These are phyloP conservation scores for Anser brachyrhynchus DNA, from an alignment of 2,113 vertebrate genomes.

Conservation along the genomic window DNA sequence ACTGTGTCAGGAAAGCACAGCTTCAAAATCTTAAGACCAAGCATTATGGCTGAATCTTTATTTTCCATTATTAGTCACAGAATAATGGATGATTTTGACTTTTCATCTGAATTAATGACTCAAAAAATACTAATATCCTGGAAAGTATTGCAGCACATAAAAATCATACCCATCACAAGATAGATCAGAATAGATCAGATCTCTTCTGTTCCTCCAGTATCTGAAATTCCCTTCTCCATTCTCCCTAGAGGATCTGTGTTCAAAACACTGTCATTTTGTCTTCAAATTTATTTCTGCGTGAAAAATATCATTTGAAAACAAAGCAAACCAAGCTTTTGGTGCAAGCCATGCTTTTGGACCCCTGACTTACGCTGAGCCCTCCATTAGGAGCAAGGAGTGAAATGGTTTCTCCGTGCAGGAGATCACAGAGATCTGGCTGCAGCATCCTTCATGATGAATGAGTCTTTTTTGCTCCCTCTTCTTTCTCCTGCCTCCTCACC, in stretches of 20 bases:
- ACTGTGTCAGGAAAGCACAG: neutral
- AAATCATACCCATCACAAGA: neutral
- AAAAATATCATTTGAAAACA: neutral
- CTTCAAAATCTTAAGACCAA: neutral
- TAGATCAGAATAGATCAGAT: neutral
- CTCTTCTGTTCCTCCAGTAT: neutral
- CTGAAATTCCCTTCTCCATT: neutral
- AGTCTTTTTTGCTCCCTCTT: neutral
- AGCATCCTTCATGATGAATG: neutral
- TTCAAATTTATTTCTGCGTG: neutral
- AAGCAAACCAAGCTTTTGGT: neutral
- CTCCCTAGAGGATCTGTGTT: neutral
- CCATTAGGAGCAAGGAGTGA: neutral
- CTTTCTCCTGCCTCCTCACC: neutral
- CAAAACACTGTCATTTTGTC: neutral
- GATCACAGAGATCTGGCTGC: neutral
- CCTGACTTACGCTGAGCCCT: neutral
- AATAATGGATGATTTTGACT: neutral
- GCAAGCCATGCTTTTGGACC: neutral
- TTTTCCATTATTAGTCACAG: neutral
- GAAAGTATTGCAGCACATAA: neutral
- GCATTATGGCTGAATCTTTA: neutral
- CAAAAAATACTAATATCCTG: neutral
- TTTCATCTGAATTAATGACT: neutral
- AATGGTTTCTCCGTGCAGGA: neutral